Evolutionary conservation across 2,888 invertebrate genomes (phyloP), one percentile per base, ranked within the genome.

Genomic region (Pterobdella sp.): DNA sequence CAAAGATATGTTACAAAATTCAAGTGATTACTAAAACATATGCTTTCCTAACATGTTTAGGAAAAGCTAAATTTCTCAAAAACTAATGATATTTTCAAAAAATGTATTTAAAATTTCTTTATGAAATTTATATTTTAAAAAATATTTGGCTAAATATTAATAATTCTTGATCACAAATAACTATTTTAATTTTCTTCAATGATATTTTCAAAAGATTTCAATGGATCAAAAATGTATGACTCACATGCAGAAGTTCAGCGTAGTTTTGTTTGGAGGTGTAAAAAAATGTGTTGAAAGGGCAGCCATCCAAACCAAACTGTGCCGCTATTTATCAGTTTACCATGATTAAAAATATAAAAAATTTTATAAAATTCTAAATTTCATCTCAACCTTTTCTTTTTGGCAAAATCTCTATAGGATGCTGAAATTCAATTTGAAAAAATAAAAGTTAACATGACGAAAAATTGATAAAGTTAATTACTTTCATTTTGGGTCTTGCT

Each of bases 251-350:
- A 3, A 90, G 81, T 80, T 90, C 88, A 82, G 90, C 93, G 82
- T 90, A 96, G 82, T 91, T 91, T 0, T 94, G 91, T 80, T 88
- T 89, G 64, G 89, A 88, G 0, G 97, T 97, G 82, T 95, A 98
- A 84, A 95, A 98, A 77, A 97, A 86, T 75, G 88, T 89, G 84
- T 96, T 93, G 82, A 89, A 89, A 0, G 98, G 97, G 78, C 94
- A 87, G 0, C 98, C 98, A 77, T 89, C 88, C 81, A 89, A 88
- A 84, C 93, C 93, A 85, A 95, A 95, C 83, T 93, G 90, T 1
- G 81, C 80, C 69, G 79, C 83, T 84, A 77, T 56, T 32, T 1
- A 10, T 7, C 18, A 63, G 29, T 14, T 18, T 68, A 18, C 10
- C 22, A 68, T 31, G n/a, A 67, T 10, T 68, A 29, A 42, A 10